phyloP scores from a whole-genome alignment of 2,113 vertebrate genomes.

The Anser brachyrhynchus region DNA sequence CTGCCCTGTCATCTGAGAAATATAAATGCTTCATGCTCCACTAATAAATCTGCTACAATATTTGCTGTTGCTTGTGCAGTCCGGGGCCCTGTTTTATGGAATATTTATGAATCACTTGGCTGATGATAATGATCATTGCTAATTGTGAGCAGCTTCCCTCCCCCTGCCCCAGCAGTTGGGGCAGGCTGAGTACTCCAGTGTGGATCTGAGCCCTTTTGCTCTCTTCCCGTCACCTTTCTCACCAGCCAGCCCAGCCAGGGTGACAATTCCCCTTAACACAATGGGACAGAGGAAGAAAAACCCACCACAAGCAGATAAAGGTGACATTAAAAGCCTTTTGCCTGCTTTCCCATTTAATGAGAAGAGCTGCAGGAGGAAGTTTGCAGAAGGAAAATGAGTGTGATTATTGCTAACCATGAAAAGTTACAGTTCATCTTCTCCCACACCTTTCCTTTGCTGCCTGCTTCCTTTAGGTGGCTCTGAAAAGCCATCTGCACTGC shows the following conservation, averaged over 20 bases:
- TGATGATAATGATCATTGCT: conserved; percentile 64
- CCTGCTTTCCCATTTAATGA: neutral
- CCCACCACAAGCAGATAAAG: neutral
- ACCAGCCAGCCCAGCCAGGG: neutral
- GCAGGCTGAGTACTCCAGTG: neutral
- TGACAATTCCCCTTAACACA: neutral
- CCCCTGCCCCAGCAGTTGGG: neutral
- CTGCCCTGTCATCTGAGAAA: conserved; percentile 66
- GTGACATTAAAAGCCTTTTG: neutral
- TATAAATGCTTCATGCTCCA: conserved; percentile 65
- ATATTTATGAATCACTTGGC: conserved; percentile 64
- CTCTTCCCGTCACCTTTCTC: neutral
- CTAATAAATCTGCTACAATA: conserved; percentile 69
- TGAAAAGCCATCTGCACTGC: neutral
- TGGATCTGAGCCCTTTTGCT: neutral
- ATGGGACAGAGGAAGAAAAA: neutral
- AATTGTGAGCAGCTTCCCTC: conserved; percentile 39
- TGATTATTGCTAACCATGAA: neutral
- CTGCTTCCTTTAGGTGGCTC: neutral
- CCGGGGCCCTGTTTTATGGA: conserved; percentile 17
- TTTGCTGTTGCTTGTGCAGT: conserved; percentile 53
- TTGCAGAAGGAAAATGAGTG: neutral
- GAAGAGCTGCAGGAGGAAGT: neutral
- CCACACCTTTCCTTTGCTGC: neutral
- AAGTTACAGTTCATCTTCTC: neutral